Evolutionary conservation across 2,113 vertebrate species (phyloP), one percentile per base, ranked within the genome.

Genomic region (Nibea albiflora): DNA sequence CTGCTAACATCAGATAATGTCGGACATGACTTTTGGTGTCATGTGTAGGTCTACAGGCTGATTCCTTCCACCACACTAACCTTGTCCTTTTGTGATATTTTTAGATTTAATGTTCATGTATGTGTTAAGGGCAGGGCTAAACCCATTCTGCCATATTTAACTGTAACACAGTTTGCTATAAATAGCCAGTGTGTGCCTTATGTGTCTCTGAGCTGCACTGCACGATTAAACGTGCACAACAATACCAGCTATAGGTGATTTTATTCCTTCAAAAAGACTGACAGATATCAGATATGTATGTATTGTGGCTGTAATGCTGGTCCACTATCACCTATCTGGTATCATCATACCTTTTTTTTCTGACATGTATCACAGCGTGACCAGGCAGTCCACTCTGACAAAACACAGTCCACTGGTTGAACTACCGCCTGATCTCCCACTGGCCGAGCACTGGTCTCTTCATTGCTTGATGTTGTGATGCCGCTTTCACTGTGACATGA

Each of bases 321-420:
- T 11, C 69, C 26, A 28, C n/a, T 10, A 31, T 28, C 49, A 54
- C 12, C 61, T 58, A 46, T 67, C 31, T 35, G 42, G 3, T n/a
- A 15, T 61, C 16, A 58, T 75, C 58, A 77, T 60, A 94, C 97
- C 90, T 94, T 95, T 88, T 96, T 98, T 71, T 95, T 97, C 81
- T 96, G 95, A 83, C 97, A 98, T 70, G 94, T 85, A 75, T 99
- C 96, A 65, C 98, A 99, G 0, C 73, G 75, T 20, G 96, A 97
- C 98, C 98, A 99, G 0, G 94, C 26, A 14, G 96, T 96, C 98
- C 98, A 99, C 46, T 93, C 73, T 1, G 97, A 97, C 54, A 96
- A 80, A 1, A 15, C 1, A 20, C 98, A 99, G 85, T 98, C 95
- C 4, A 95, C 84, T 0, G 97, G 95, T 8, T 89, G 85, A 0